Conservation (phyloP, 2,113 vertebrate genomes). For the Phaethon lepturus region DNA sequence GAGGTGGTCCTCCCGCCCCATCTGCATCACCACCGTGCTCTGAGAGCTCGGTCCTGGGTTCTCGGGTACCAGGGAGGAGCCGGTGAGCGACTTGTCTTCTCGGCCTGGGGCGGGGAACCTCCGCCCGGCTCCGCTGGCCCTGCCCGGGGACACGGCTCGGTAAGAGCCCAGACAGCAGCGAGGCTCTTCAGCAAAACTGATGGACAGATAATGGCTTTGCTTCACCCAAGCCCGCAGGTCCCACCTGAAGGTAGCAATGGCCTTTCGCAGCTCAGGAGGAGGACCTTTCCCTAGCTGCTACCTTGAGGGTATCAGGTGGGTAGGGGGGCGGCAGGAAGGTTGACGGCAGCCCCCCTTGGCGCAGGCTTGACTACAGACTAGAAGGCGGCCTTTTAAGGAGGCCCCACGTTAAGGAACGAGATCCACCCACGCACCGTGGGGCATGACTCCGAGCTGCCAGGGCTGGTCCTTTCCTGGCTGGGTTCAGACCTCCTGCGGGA, state of each 20-base stretch:
- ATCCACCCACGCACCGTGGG: slow-evolving; percentile 6
- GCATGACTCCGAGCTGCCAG: slow-evolving; percentile 32
- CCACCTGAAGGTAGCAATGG: neutral
- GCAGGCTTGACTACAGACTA: neutral
- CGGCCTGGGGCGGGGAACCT: neutral
- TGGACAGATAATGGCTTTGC: neutral
- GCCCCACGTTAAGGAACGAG: neutral
- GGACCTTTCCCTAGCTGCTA: neutral
- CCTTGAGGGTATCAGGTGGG: neutral
- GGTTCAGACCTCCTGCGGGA: slow-evolving; percentile 25
- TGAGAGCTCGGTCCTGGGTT: fast-evolving
- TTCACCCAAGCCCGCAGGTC: neutral
- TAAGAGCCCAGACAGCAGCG: neutral
- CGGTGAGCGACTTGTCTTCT: neutral
- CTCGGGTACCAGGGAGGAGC: fast-evolving
- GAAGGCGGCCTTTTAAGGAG: neutral
- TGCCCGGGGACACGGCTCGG: neutral
- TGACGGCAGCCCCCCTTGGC: neutral
- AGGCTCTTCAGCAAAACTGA: neutral
- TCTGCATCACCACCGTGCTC: fast-evolving
- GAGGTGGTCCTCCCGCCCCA: neutral
- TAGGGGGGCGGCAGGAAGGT: fast-evolving
- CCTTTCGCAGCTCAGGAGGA: neutral
- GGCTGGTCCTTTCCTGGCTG: slow-evolving; percentile 46
- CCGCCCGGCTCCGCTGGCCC: neutral